A percentile compares a stretch with the other conserved stretches of the same genome.
Evolutionary conservation across 2,888 invertebrate species (phyloP).

Genomic region (Cantharis lateralis): DNA sequence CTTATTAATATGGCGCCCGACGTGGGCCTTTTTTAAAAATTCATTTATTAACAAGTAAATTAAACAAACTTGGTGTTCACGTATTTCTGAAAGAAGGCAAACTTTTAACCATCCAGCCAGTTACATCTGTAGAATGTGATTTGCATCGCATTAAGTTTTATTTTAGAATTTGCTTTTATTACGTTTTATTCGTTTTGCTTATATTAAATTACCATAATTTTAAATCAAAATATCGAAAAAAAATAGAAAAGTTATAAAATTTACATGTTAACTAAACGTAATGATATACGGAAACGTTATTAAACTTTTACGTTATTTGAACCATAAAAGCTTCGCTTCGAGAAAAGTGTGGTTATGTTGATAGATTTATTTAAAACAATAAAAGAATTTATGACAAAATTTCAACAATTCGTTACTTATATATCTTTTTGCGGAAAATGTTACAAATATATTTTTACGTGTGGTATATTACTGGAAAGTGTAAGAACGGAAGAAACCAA

Average conservation of each 20-base stretch:
- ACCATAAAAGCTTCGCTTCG: background rate
- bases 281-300: background rate
- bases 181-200: no score
- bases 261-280: background rate
- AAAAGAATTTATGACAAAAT: background rate
- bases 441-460: background rate
- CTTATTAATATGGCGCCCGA: no score
- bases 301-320: background rate
- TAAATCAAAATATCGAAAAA: no score
- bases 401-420: background rate
- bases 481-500: constrained; percentile 3
- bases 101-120: no score
- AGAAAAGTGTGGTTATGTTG: background rate
- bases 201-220: no score
- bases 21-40: no score
- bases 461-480: background rate
- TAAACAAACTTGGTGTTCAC: no score
- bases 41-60: no score
- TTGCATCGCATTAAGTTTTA: no score
- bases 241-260: background rate
- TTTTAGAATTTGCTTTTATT: no score
- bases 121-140: no score
- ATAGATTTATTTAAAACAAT: background rate
- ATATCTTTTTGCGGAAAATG: background rate
- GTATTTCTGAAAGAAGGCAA: no score